These are phyloP conservation scores for Thaleichthys pacificus DNA, from an alignment of 2,797 vertebrate species.

Conservation along the genomic window DNA sequence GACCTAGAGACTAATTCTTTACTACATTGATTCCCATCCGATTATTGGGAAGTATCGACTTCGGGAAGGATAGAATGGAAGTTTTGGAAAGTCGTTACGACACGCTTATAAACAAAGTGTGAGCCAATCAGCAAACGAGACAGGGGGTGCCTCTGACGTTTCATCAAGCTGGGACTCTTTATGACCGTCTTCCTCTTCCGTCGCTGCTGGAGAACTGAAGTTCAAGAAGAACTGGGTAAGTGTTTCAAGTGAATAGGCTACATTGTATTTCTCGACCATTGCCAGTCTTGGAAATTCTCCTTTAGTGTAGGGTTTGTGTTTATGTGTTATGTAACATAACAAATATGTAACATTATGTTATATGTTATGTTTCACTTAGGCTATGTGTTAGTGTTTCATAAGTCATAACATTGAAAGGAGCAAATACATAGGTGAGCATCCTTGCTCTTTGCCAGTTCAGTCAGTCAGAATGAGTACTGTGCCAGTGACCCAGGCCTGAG, in stretches of 20 bases:
- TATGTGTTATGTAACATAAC: no score
- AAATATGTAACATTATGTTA: background rate
- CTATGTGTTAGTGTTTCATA: background rate
- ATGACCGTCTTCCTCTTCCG: background rate
- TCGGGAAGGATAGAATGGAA: no score
- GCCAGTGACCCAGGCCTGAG: no score
- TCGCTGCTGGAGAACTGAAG: background rate
- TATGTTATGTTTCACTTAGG: background rate
- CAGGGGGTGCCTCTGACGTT: constrained; percentile 5
- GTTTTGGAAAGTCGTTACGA: background rate
- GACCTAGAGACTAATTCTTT: no score
- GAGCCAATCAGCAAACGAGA: background rate
- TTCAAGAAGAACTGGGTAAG: background rate
- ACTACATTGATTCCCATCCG: no score
- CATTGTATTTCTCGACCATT: no score
- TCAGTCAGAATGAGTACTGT: background rate
- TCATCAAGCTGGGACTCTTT: constrained; percentile 2
- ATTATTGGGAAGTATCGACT: no score
- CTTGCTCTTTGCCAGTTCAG: background rate
- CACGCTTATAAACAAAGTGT: background rate
- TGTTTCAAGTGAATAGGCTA: background rate
- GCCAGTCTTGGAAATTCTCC: no score
- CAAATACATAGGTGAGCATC: no score
- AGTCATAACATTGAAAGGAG: background rate
- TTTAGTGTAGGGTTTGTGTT: no score